Evolutionary conservation across 2,888 invertebrate species (phyloP), one percentile per base, ranked within the genome.

Genomic region (Carterocephalus palaemon): DNA sequence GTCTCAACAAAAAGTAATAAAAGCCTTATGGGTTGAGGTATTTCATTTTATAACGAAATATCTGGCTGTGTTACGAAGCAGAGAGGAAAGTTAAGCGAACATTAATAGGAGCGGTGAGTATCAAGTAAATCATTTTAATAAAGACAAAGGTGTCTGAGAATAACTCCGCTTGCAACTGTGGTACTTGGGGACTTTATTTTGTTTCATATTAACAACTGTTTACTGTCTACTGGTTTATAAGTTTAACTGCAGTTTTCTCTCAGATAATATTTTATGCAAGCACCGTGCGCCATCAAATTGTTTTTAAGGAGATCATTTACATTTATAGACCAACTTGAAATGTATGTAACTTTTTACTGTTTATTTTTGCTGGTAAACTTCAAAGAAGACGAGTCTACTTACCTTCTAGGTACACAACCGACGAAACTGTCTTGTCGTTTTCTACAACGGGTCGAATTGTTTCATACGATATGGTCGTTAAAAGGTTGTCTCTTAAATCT

Each of bases 351-450:
- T 24, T 17, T 37, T 17, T 24, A 16, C 22, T 8, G 8, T 13
- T 24, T 41, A 3, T 13, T n/a, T 9, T 31, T 9, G 2, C 6
- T n/a, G 3, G n/a, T n/a, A 9, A 34, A 9, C 13, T 2, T n/a
- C 2, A 20, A 28, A 7, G 3, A 4, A n/a, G 32, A 16, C n/a
- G n/a, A n/a, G n/a, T n/a, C n/a, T 13, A 89, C 92, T 93, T 75
- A 95, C 95, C 93, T 76, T 92, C 91, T 62, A 95, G 83, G 72
- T 92, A 90, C 70, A 95, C 90, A 77, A 91, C 90, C 64, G 92
- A 90, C 50, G 91, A 90, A 52, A 85, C 81, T 66, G 92, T 91
- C 82, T 92, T 92, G 67, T 94, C 89, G 72, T 92, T 93, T 62
- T 91, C 90, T 59, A 92, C 88, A 66, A 95, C 90, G 23, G 93